A percentile compares a stretch with the other conserved stretches of the same genome.
Conservation (phyloP, 2,888 invertebrate genomes). For the Acleris laterana region DNA sequence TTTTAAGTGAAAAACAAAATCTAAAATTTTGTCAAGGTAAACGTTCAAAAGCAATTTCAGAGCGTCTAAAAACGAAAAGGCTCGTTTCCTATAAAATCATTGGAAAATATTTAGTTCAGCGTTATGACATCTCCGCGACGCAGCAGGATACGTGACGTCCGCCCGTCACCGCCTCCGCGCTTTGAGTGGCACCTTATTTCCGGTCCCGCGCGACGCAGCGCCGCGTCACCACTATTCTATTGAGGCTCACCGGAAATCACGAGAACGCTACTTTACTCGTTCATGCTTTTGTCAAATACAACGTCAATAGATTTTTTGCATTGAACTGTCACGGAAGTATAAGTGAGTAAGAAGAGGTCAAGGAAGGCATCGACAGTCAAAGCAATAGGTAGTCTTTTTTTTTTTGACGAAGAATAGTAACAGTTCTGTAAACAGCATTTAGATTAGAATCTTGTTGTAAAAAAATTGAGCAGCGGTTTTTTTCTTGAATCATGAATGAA, state of each 20-base stretch:
- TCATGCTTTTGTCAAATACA: slow-evolving; percentile 37
- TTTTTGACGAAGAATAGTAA: too few species aligned
- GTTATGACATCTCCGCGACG: slow-evolving; percentile 17
- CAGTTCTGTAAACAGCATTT: too few species aligned
- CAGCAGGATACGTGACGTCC: slow-evolving; percentile 48
- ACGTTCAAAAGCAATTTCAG: background rate
- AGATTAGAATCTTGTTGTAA: too few species aligned
- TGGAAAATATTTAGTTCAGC: slow-evolving; percentile 22
- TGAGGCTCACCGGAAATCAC: slow-evolving; percentile 56
- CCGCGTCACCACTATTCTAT: slow-evolving; percentile 50
- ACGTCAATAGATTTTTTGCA: slow-evolving; percentile 34
- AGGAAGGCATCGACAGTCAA: background rate
- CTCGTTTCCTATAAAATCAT: slow-evolving; percentile 13
- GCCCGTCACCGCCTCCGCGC: slow-evolving; percentile 53
- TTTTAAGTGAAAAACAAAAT: background rate
- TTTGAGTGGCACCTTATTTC: slow-evolving; percentile 78
- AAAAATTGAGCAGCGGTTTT: too few species aligned
- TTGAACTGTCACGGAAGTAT: slow-evolving; percentile 13
- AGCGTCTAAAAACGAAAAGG: slow-evolving; percentile 7
- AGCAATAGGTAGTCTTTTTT: too few species aligned
- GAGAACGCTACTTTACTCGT: slow-evolving; percentile 52
- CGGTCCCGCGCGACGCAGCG: slow-evolving; percentile 53
- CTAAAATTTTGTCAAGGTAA: background rate
- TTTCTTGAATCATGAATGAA: too few species aligned
- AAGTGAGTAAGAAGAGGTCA: slow-evolving; percentile 1